Evolutionary conservation across 2,888 invertebrate species (phyloP), one percentile per base, ranked within the genome.

Genomic region (Lymantria monacha): DNA sequence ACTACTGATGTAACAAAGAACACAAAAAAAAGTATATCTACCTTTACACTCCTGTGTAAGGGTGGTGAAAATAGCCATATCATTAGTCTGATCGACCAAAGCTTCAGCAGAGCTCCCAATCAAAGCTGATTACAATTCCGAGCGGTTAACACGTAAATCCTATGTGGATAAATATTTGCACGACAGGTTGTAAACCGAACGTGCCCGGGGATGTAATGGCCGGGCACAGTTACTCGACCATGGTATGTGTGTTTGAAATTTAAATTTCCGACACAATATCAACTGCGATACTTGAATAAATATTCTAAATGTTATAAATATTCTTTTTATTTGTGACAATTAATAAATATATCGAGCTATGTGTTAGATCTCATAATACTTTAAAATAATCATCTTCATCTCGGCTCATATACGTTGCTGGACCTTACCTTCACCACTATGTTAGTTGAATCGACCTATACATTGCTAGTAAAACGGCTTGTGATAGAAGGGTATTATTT

Each of bases 151-250:
- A 83, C 85, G 87, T 87, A 83, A 89, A 87, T 85, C 84, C 84
- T 74, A 83, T 81, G 85, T 81, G 83, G 83, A 86, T 87, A 90
- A 90, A 90, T 89, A 88, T 90, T 90, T 89, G 85, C 85, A 81
- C 83, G 88, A 85, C 88, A 85, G 87, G 85, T 82, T 84, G 85
- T 85, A 83, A 81, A 76, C 76, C 74, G 82, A 75, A 87, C 89
- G 89, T 89, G 89, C 77, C 66, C 69, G 53, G 80, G 69, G 68
- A 78, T 68, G 74, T 82, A 83, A 88, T 84, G 72, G 77, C 65
- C 59, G 62, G 64, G 63, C 70, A 84, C 87, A 79, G 88, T 87
- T 89, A 89, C 78, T 82, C 79, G 82, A 74, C 80, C 81, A 74
- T 61, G 53, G 68, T 65, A 49, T 61, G 53, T 73, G 65, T 70